A percentile compares a stretch with the other conserved stretches of the same genome.
These are phyloP conservation scores for Psilanteris sp. DNA, from an alignment of 1,140 invertebrate species.

Conservation along the genomic window DNA sequence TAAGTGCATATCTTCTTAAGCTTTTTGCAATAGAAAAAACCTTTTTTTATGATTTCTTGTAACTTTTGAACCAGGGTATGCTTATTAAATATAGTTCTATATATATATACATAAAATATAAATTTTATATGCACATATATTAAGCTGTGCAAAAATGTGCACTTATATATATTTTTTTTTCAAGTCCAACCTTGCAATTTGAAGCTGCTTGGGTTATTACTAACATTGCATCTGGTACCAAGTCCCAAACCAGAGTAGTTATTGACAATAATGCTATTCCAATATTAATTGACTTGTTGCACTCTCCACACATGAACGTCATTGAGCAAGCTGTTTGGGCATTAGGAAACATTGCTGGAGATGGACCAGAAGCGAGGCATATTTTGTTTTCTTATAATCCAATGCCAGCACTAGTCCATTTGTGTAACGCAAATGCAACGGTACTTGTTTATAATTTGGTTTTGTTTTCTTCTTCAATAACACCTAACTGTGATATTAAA, in stretches of 20 bases:
- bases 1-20: too few species aligned
- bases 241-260: conserved; percentile 93
- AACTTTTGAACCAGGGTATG: too few species aligned
- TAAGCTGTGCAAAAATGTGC: too few species aligned
- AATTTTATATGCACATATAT: too few species aligned
- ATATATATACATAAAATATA: too few species aligned
- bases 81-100: too few species aligned
- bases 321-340: conserved; percentile 99
- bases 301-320: conserved; percentile 87
- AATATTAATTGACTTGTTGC: conserved; percentile 88
- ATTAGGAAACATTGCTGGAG: conserved; percentile 97
- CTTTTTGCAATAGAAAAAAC: too few species aligned
- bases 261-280: conserved; percentile 93
- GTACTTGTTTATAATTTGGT: conserved; percentile 65
- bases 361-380: conserved; percentile 88
- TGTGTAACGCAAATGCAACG: conserved; percentile 83
- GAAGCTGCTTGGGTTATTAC: conserved; percentile 99
- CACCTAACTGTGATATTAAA: too few species aligned
- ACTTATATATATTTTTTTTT: too few species aligned
- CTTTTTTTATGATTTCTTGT: too few species aligned
- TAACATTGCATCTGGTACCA: conserved; percentile 97
- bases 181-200: conserved; percentile 88
- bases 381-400: conserved; percentile 85
- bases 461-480: background rate
- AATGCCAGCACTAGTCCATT: conserved; percentile 84